phyloP scores from a whole-genome alignment of 2,113 vertebrate species.

The Pantherophis guttatus region DNA sequence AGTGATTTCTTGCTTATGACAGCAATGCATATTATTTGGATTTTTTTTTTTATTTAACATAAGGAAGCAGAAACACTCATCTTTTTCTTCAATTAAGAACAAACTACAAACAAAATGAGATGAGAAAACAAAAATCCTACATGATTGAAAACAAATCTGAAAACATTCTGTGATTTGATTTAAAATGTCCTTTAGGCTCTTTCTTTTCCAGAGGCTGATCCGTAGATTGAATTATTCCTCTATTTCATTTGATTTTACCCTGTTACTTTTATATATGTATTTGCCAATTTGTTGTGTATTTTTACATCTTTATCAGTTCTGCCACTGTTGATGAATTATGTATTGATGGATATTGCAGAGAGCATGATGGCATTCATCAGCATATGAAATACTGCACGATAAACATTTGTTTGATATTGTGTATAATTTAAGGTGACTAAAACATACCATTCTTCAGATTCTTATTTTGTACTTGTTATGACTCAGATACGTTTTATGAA shows the following conservation, averaged over 20 bases:
- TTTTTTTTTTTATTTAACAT: conserved; percentile 45
- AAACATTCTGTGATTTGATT: conserved; percentile 25
- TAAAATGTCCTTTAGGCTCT: conserved; percentile 21
- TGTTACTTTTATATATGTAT: conserved; percentile 18
- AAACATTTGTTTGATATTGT: not conserved
- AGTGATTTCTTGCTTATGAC: conserved; percentile 36
- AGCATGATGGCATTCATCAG: conserved; percentile 26
- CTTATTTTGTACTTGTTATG: conserved; percentile 18
- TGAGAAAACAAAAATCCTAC: conserved; percentile 41
- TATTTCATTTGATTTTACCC: conserved; percentile 24
- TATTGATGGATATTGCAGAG: not conserved
- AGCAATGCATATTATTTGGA: conserved; percentile 48
- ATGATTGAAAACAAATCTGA: conserved; percentile 30
- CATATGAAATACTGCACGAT: not conserved
- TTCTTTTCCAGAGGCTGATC: conserved; percentile 29
- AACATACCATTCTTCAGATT: not conserved
- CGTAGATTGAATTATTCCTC: not conserved
- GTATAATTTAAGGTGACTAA: conserved; percentile 8
- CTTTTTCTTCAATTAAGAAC: not conserved
- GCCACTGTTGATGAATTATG: not conserved
- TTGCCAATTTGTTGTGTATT: conserved; percentile 18
- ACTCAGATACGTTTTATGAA: conserved; percentile 11
- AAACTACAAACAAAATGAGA: conserved; percentile 32
- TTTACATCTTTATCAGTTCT: conserved; percentile 23
- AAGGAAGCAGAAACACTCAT: not conserved